These are phyloP conservation scores for Dryobota labecula DNA, from an alignment of 2,888 invertebrate species.

Conservation along the genomic window DNA sequence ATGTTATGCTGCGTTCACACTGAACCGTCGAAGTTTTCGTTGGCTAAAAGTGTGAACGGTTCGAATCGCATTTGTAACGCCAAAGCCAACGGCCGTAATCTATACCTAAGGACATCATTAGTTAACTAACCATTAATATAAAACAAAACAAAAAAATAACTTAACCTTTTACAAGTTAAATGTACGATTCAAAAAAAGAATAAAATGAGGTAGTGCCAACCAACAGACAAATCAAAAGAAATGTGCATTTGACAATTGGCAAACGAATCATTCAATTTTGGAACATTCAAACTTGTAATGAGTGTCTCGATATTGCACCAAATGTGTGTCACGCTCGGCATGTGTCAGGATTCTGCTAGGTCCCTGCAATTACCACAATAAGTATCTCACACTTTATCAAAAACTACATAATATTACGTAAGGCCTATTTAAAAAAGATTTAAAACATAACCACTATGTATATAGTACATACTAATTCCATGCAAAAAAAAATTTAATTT, in stretches of 20 bases:
- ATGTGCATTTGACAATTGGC: background rate
- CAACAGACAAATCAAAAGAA: background rate
- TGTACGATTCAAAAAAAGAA: conserved; percentile 5
- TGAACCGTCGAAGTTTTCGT: background rate
- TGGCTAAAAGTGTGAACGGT: background rate
- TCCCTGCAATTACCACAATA: background rate
- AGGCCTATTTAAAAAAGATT: background rate
- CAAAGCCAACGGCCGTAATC: background rate
- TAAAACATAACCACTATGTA: too few species aligned
- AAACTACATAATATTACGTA: background rate
- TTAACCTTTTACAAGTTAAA: background rate
- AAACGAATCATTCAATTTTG: background rate
- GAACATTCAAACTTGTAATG: background rate
- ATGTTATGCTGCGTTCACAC: conserved; percentile 19
- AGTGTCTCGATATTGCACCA: background rate
- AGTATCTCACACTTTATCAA: background rate
- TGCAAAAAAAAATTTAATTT: background rate
- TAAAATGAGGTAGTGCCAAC: background rate
- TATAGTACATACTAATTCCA: too few species aligned
- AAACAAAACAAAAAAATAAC: background rate
- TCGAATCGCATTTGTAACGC: background rate
- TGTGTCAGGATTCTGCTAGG: background rate
- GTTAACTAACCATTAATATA: background rate
- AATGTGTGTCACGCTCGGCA: background rate
- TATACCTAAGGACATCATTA: too few species aligned